A percentile compares a stretch with the other conserved stretches of the same genome.
phyloP scores from a whole-genome alignment of 2,888 invertebrate species.

The Lucinisca nassula region DNA sequence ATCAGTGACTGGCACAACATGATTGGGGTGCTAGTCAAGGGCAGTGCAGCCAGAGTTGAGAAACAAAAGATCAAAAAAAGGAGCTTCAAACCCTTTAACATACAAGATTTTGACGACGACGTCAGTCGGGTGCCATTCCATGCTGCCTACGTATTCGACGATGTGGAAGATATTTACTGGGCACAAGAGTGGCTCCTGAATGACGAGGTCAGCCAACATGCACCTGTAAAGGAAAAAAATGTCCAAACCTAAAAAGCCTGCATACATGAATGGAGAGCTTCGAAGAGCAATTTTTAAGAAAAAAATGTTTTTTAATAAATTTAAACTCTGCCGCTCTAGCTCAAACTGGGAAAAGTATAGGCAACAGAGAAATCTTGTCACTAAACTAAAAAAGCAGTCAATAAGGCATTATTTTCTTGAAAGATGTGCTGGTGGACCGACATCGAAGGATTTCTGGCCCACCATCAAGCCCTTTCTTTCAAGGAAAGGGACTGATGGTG shows the following conservation, averaged over 20 bases:
- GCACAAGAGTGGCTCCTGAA: not conserved
- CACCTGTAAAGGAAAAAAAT: slow-evolving; percentile 29
- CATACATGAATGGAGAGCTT: slow-evolving; percentile 33
- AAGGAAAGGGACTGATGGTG: not conserved
- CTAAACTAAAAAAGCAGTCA: slow-evolving; percentile 24
- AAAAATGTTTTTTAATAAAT: slow-evolving; percentile 32
- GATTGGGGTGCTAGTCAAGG: no score
- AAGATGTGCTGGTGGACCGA: slow-evolving; percentile 30
- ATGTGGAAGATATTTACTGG: not conserved
- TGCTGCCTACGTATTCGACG: not conserved
- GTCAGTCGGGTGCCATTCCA: not conserved
- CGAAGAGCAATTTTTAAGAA: slow-evolving; percentile 41
- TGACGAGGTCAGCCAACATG: slow-evolving; percentile 28
- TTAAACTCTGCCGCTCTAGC: not conserved
- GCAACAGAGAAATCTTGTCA: slow-evolving; percentile 37
- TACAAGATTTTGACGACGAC: no score
- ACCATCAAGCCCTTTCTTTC: slow-evolving; percentile 44
- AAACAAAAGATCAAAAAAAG: no score
- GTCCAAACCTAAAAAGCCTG: not conserved
- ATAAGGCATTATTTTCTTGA: slow-evolving; percentile 33
- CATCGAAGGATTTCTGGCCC: slow-evolving; percentile 22
- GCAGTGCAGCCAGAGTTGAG: no score
- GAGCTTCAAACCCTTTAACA: no score
- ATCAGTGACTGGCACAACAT: no score
- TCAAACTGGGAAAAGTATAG: slow-evolving; percentile 31